Evolutionary conservation across 2,113 vertebrate genomes (phyloP).

Genomic region (Cebus imitator): DNA sequence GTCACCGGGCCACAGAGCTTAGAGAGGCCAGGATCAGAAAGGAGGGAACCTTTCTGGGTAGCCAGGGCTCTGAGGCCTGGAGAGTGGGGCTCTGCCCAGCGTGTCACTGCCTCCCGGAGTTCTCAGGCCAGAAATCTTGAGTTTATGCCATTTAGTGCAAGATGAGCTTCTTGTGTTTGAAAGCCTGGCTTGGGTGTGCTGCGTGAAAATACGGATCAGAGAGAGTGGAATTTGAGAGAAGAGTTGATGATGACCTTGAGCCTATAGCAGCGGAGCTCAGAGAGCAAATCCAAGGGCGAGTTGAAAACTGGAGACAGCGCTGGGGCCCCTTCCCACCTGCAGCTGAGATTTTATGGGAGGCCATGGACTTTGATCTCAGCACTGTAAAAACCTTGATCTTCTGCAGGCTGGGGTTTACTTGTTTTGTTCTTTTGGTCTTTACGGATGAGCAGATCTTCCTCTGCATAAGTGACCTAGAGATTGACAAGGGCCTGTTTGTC

Average conservation of each 20-base stretch:
- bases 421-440: not conserved
- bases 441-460: not conserved
- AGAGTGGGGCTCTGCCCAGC: not conserved
- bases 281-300: not conserved
- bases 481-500: not conserved
- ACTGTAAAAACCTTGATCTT: not conserved
- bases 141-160: not conserved
- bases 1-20: not conserved
- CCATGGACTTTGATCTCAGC: not conserved
- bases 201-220: not conserved
- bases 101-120: not conserved
- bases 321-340: not conserved
- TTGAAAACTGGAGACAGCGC: not conserved
- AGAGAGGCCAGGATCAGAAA: not conserved
- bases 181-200: not conserved
- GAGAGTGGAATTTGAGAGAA: not conserved
- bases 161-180: not conserved
- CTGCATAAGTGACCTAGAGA: not conserved
- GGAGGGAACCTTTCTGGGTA: not conserved
- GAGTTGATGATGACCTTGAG: not conserved
- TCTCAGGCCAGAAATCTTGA: not conserved
- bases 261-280: too few species aligned
- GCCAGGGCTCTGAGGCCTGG: rapidly evolving
- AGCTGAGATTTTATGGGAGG: not conserved
- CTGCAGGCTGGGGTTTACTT: not conserved